Evolutionary conservation across 2,888 invertebrate genomes (phyloP), one percentile per base, ranked within the genome.

Genomic region (Labia minor): DNA sequence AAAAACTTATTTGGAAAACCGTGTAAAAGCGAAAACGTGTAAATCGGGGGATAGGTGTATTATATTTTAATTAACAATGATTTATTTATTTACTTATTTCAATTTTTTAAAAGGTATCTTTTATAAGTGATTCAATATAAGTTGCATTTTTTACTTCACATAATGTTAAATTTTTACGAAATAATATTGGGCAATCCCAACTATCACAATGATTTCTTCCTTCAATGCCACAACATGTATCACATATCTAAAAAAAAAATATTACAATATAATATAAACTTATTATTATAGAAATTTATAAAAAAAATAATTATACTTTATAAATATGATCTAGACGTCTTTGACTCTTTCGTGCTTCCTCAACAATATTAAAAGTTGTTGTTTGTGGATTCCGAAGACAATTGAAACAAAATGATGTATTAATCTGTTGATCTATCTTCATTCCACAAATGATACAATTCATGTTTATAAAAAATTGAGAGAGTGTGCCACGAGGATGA

Each of bases 181-280:
- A 49, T 49, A 49, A 14, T 49, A 49, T 49, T 11, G 49, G 49
- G 16, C 49, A 49, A 49, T 49, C 49, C 49, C 49, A 49, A 49
- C 49, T 49, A 49, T 49, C 49, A 49, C 49, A 49, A 14, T 49
- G 49, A 14, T 49, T 49, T 49, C 49, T 49, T 49, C 49, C 49
- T 16, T 49, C 49, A 49, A 49, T 16, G 2, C 49, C 49, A 49
- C 49, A 49, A 49, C 49, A 49, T 14, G 49, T 8, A 49, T 49
- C 49, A 49, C 49, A 49, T 10, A 49, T 49, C 49, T 49, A 16
- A n/a, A 49, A 49, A 49, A 49, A 8, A 49, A 49, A 49, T 11
- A 10, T 49, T 14, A 49, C 14, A 26, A 26, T 26, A n/a, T 26
- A 26, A 6, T 26, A 26, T 26, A 26, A 26, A 26, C 26, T 26